Conservation (phyloP, 2,797 vertebrate species). For the Tadarida brasiliensis region DNA sequence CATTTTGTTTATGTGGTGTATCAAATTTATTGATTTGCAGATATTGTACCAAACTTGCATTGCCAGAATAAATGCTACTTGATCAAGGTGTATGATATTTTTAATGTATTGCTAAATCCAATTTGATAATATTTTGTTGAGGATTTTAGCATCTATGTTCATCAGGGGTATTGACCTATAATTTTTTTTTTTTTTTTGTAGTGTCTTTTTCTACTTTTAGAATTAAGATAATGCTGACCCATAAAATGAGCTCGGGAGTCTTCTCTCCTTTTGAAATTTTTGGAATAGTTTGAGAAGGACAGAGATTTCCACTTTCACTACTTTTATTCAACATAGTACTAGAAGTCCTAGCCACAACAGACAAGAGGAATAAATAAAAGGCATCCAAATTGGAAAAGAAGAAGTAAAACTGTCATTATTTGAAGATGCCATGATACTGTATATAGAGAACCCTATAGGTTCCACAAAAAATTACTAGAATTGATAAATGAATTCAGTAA, state of each 20-base stretch:
- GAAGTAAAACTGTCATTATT: neutral
- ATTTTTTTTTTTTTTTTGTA: neutral
- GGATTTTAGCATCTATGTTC: neutral
- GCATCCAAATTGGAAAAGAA: neutral
- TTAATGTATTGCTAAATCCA: neutral
- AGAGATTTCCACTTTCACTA: neutral
- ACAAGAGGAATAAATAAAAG: neutral
- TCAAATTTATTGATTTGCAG: neutral
- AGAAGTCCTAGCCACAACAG: neutral
- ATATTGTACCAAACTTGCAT: neutral
- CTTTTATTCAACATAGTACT: neutral
- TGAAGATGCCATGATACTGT: neutral
- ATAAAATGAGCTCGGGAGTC: neutral
- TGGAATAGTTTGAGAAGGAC: neutral
- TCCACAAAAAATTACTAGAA: neutral
- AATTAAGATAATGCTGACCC: neutral
- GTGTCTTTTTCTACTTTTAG: neutral
- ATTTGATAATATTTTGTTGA: neutral
- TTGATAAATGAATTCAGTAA: neutral
- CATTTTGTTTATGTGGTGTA: neutral
- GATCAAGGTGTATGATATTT: neutral
- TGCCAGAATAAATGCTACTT: neutral
- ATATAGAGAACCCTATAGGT: neutral
- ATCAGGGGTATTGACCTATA: neutral
- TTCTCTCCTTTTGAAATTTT: neutral